phyloP scores from a whole-genome alignment of 2,113 vertebrate genomes.

The Ceyx margarethae region DNA sequence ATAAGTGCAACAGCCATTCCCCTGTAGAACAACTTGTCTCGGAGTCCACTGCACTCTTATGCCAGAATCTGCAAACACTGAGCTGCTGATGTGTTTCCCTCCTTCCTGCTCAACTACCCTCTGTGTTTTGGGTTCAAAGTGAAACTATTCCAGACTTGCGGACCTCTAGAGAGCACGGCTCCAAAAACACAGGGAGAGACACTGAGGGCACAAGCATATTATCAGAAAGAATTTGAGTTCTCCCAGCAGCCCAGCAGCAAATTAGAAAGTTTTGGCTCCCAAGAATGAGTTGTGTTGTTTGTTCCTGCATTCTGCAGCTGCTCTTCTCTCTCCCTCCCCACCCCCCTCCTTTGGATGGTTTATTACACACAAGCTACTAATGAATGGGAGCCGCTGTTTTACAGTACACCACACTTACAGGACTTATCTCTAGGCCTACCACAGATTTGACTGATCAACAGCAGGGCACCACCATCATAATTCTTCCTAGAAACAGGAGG shows the following conservation, averaged over 20 bases:
- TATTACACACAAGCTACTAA: conserved; percentile 81
- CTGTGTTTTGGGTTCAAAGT: conserved; percentile 70
- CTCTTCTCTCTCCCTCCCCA: conserved; percentile 42
- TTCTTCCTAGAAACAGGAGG: conserved; percentile 83
- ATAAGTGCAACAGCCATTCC: background rate
- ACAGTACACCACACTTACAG: conserved; percentile 83
- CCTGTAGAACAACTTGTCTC: background rate
- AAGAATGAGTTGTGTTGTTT: conserved; percentile 86
- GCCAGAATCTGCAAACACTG: background rate
- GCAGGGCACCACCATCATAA: conserved; percentile 81
- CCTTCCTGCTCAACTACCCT: conserved; percentile 15
- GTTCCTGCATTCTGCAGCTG: conserved; percentile 81
- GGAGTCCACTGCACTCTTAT: background rate
- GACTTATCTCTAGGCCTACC: conserved; percentile 84
- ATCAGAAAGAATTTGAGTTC: conserved; percentile 79
- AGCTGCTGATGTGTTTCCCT: background rate
- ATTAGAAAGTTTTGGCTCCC: conserved; percentile 79
- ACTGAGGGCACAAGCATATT: conserved; percentile 61
- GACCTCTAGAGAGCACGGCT: conserved; percentile 51
- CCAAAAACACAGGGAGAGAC: background rate
- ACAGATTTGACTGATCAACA: conserved; percentile 83
- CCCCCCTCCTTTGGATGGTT: conserved; percentile 73
- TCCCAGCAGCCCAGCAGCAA: conserved; percentile 77
- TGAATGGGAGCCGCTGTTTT: conserved; percentile 87
- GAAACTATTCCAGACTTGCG: conserved; percentile 60